These are phyloP conservation scores for Arctocebus calabarensis DNA, from an alignment of 2,797 vertebrate genomes.

Conservation along the genomic window DNA sequence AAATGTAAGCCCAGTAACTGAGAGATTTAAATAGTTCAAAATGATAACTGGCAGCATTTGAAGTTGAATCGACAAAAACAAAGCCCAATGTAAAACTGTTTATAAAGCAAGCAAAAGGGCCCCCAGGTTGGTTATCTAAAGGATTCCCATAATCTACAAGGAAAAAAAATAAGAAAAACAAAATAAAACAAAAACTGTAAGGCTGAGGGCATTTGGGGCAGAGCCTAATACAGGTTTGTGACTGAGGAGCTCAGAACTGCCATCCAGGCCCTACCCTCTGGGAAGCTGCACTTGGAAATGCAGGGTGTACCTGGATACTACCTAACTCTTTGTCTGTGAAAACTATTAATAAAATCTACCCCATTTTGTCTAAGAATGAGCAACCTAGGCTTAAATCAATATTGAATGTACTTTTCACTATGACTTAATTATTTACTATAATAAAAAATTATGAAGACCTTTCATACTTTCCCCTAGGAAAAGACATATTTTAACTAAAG, in stretches of 20 bases:
- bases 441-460: constrained; percentile 25
- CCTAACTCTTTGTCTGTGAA: background rate
- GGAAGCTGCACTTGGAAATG: too few species aligned
- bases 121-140: background rate
- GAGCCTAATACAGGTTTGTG: fast-evolving
- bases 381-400: background rate
- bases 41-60: background rate
- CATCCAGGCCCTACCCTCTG: fast-evolving
- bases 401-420: background rate
- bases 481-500: background rate
- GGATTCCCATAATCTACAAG: background rate
- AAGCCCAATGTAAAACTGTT: background rate
- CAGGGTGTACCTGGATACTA: background rate
- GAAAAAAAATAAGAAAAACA: background rate
- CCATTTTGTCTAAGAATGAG: background rate
- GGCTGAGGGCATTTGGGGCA: background rate
- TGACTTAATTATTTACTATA: background rate
- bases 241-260: background rate
- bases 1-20: background rate
- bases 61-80: background rate
- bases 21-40: constrained; percentile 11
- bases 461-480: background rate
- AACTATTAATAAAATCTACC: background rate
- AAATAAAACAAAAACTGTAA: background rate
- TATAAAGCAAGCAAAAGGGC: background rate